Conservation (phyloP, 2,888 invertebrate genomes). For the Platerodrilus igneus region DNA sequence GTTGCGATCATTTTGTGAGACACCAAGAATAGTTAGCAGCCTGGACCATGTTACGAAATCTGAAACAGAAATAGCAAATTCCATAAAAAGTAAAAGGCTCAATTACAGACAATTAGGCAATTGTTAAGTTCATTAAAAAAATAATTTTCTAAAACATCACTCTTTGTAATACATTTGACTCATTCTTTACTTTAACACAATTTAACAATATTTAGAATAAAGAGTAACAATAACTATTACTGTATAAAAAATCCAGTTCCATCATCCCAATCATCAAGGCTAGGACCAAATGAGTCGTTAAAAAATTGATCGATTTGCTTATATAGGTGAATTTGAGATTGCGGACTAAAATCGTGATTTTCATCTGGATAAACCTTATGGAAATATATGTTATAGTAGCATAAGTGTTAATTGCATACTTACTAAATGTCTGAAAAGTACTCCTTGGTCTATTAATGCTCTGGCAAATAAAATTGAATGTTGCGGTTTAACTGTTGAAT, state of each 20-base stretch:
- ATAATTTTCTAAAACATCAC: too few species aligned
- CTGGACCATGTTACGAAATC: too few species aligned
- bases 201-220: conserved; percentile 17
- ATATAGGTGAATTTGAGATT: conserved; percentile 73
- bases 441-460: conserved; percentile 74
- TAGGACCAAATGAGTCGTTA: conserved; percentile 71
- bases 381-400: too few species aligned
- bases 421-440: conserved; percentile 82
- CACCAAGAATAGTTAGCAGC: too few species aligned
- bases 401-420: conserved; percentile 27
- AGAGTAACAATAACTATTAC: conserved; percentile 27
- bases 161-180: not conserved
- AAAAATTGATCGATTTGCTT: conserved; percentile 83
- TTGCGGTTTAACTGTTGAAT: conserved; percentile 79
- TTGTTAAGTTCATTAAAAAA: too few species aligned
- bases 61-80: too few species aligned
- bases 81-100: too few species aligned
- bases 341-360: conserved; percentile 64
- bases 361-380: conserved; percentile 83
- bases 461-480: conserved; percentile 80
- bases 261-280: conserved; percentile 46
- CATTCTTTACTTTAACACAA: conserved; percentile 10
- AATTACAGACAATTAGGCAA: conserved; percentile 3
- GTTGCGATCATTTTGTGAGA: too few species aligned
- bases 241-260: conserved; percentile 45